These are phyloP conservation scores for Cichlasoma orientale DNA, from an alignment of 2,797 vertebrate species.

Conservation along the genomic window DNA sequence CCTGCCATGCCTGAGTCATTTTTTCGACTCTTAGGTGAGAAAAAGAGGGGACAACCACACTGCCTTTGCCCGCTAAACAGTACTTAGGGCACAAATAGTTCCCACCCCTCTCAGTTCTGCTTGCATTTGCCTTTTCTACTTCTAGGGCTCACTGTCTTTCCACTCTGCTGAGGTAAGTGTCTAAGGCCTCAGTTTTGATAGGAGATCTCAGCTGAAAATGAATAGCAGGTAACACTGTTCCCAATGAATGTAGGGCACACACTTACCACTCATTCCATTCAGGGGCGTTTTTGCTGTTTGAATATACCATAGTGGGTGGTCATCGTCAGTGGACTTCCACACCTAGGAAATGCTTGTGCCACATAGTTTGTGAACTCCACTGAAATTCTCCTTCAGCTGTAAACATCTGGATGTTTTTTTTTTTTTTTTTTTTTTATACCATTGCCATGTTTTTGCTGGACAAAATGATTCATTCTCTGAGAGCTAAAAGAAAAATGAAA, in stretches of 20 bases:
- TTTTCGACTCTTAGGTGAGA: constrained; percentile 53
- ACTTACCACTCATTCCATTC: constrained; percentile 64
- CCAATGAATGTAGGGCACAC: constrained; percentile 80
- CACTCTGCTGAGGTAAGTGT: constrained; percentile 37
- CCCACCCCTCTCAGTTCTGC: constrained; percentile 46
- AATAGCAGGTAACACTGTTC: constrained; percentile 61
- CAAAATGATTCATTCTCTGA: constrained; percentile 64
- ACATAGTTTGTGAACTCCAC: constrained; percentile 50
- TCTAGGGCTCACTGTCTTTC: constrained; percentile 55
- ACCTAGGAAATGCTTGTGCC: constrained; percentile 54
- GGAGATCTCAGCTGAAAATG: constrained; percentile 60
- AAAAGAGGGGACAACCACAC: constrained; percentile 61
- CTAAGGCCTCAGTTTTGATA: constrained; percentile 51
- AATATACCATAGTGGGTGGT: constrained; percentile 48
- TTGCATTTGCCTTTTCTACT: constrained; percentile 71
- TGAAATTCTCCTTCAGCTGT: constrained; percentile 64
- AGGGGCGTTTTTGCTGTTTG: constrained; percentile 58
- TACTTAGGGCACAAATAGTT: constrained; percentile 64
- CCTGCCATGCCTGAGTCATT: constrained; percentile 55
- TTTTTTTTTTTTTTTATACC: constrained; percentile 34
- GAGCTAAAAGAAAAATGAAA: constrained; percentile 68
- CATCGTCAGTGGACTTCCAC: constrained; percentile 44
- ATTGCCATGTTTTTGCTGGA: constrained; percentile 76
- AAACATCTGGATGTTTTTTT: constrained; percentile 75
- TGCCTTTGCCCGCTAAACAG: constrained; percentile 68